A percentile compares a stretch with the other conserved stretches of the same genome.
phyloP scores from a whole-genome alignment of 2,113 vertebrate species.

The Craseonycteris thonglongyai region DNA sequence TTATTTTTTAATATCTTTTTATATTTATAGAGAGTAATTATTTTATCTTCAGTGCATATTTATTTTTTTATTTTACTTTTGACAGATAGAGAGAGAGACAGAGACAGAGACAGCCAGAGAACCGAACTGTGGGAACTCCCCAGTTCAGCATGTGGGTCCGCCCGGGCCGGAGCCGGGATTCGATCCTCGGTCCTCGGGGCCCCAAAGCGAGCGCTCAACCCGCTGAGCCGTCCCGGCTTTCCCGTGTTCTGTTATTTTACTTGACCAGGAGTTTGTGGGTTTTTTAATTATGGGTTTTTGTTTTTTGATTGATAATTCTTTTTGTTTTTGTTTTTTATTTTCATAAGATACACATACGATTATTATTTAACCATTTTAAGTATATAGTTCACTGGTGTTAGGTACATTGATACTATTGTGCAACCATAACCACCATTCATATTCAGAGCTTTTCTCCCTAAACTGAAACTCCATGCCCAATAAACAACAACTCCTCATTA shows the following conservation, averaged over 20 bases:
- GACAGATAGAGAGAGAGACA: too few species aligned
- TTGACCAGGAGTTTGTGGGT: not conserved
- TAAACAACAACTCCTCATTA: not conserved
- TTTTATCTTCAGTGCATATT: too few species aligned
- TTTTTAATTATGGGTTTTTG: not conserved
- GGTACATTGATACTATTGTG: not conserved
- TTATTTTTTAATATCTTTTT: too few species aligned
- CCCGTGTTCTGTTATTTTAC: not conserved
- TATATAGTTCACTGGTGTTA: not conserved
- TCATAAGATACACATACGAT: not conserved
- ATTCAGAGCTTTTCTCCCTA: not conserved
- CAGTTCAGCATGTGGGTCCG: too few species aligned
- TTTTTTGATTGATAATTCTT: not conserved
- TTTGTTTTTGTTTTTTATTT: not conserved
- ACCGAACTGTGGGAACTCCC: too few species aligned
- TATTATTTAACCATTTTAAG: not conserved
- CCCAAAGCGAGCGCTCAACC: too few species aligned
- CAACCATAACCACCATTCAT: not conserved
- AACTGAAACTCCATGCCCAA: not conserved
- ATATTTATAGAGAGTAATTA: too few species aligned
- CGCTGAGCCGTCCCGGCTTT: too few species aligned
- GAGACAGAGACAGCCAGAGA: too few species aligned
- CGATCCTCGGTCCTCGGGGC: too few species aligned
- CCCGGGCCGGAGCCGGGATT: too few species aligned
- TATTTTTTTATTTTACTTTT: too few species aligned